Evolutionary conservation across 2,797 vertebrate species (phyloP).

Genomic region (Myripristis jacobus): DNA sequence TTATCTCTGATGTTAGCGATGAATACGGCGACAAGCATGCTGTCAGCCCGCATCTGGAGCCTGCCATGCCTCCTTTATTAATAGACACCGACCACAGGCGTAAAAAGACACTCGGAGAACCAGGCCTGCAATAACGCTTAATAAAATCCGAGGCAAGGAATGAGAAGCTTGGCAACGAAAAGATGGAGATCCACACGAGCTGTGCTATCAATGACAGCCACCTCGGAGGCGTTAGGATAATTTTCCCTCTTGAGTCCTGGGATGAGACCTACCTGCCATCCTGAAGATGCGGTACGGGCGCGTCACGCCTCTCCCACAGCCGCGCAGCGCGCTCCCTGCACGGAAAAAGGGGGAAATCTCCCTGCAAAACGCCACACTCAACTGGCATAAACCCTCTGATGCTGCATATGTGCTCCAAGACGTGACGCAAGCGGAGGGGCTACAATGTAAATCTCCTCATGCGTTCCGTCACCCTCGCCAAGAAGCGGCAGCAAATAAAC

Average conservation of each 20-base stretch:
- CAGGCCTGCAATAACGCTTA: neutral
- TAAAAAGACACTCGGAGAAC: too few species aligned
- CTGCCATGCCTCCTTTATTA: neutral
- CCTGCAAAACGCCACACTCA: neutral
- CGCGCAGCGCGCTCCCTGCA: constrained; percentile 71
- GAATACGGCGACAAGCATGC: neutral
- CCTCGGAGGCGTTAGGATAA: neutral
- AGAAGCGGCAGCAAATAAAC: constrained; percentile 10
- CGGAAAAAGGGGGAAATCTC: constrained; percentile 30
- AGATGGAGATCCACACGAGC: neutral
- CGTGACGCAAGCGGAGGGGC: neutral
- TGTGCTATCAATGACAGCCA: neutral
- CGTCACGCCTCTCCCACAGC: constrained; percentile 75
- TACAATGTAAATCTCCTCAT: neutral
- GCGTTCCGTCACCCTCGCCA: neutral
- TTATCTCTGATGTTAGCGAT: neutral
- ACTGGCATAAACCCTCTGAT: neutral
- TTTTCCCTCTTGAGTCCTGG: neutral
- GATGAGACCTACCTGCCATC: constrained; percentile 75
- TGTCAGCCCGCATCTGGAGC: constrained; percentile 6
- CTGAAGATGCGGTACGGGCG: constrained; percentile 69
- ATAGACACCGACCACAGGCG: neutral
- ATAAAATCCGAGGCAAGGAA: neutral
- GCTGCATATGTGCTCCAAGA: neutral
- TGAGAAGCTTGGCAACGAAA: neutral